Conservation (phyloP, 2,113 vertebrate genomes). For the Mormyrus iriodes region DNA sequence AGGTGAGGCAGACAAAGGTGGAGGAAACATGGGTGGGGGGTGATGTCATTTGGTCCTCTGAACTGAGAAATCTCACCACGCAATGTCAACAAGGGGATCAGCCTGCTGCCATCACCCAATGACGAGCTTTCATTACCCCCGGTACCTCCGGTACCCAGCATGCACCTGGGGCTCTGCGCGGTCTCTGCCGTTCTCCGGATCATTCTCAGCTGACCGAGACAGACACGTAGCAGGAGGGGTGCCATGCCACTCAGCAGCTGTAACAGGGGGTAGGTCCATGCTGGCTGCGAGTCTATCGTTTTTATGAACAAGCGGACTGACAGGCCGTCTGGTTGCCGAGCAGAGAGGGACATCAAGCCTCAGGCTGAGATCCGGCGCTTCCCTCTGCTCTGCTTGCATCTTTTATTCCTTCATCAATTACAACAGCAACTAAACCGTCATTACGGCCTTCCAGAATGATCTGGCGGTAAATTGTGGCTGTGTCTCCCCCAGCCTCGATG, state of each 20-base stretch:
- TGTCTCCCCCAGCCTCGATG: conserved; percentile 24
- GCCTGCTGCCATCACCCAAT: not conserved
- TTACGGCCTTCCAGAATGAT: not conserved
- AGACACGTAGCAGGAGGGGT: too few relatives aligned
- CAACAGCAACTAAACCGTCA: conserved; percentile 13
- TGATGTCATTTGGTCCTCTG: not conserved
- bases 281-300: too few relatives aligned
- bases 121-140: not conserved
- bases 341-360: too few relatives aligned
- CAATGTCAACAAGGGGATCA: too few relatives aligned
- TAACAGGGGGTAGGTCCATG: too few relatives aligned
- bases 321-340: too few relatives aligned
- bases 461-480: not conserved
- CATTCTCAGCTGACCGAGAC: too few relatives aligned
- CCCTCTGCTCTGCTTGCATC: not conserved
- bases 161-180: not conserved
- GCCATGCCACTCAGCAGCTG: too few relatives aligned
- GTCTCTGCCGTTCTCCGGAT: not conserved
- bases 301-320: too few relatives aligned
- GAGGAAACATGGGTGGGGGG: not conserved
- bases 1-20: not conserved
- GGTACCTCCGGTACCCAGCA: not conserved
- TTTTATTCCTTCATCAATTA: conserved; percentile 15
- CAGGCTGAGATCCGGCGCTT: too few relatives aligned
- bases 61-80: not conserved